Evolutionary conservation across 2,113 vertebrate genomes (phyloP).

Genomic region (Promerops cafer): DNA sequence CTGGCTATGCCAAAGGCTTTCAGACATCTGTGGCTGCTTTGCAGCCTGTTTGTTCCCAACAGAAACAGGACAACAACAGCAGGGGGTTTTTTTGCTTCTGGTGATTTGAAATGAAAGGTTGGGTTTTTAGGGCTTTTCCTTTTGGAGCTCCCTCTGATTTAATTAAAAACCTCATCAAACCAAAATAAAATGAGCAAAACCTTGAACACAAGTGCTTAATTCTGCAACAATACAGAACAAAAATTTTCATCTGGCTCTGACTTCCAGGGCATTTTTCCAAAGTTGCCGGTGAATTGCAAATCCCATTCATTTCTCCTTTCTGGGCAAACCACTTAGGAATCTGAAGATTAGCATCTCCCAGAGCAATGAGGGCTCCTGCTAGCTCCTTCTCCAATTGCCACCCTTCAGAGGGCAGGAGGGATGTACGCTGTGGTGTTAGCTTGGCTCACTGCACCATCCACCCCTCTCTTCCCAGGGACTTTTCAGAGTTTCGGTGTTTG

Average conservation of each 20-base stretch:
- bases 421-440: fast-evolving
- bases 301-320: neutral
- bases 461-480: neutral
- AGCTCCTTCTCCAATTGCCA: neutral
- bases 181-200: neutral
- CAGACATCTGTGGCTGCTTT: neutral
- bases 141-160: neutral
- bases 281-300: neutral
- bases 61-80: neutral
- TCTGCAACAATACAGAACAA: neutral
- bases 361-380: neutral
- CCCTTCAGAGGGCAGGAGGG: neutral
- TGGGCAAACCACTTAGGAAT: neutral
- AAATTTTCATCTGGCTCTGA: neutral
- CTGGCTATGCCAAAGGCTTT: neutral
- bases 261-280: neutral
- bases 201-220: neutral
- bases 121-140: neutral
- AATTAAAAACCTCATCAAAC: neutral
- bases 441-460: neutral
- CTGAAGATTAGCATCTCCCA: neutral
- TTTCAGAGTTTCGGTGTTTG: neutral
- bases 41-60: neutral
- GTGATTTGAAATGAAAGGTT: neutral
- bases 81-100: neutral